A percentile compares a stretch with the other conserved stretches of the same genome.
Conservation (phyloP, 2,888 invertebrate species). For the Drosophila quinaria region DNA sequence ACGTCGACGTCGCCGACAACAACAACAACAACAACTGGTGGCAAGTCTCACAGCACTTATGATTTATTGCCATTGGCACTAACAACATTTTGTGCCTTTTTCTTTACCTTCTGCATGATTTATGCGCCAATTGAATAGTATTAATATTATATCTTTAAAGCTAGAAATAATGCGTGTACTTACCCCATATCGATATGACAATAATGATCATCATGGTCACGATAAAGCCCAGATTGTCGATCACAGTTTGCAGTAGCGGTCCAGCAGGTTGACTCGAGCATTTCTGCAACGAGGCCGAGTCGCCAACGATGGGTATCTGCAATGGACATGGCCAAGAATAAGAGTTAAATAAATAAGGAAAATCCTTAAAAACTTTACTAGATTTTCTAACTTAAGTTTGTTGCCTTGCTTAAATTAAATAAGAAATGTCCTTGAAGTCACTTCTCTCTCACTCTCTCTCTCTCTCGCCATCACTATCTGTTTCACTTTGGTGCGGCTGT, state of each 20-base stretch:
- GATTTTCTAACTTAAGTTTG: constrained; percentile 19
- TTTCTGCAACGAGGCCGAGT: constrained; percentile 70
- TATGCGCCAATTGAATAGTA: constrained; percentile 47
- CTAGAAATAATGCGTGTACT: constrained; percentile 48
- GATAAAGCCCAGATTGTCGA: constrained; percentile 83
- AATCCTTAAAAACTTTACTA: constrained; percentile 15
- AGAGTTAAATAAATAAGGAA: constrained; percentile 13
- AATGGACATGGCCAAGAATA: constrained; percentile 41
- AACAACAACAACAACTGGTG: constrained; percentile 11
- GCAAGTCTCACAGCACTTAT: constrained; percentile 36
- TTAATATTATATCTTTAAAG: constrained; percentile 25
- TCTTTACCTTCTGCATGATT: constrained; percentile 43
- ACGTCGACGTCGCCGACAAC: neutral
- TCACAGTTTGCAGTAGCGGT: constrained; percentile 72
- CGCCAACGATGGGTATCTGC: constrained; percentile 82
- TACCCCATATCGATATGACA: constrained; percentile 82
- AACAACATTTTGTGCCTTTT: constrained; percentile 25
- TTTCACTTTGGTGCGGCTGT: neutral
- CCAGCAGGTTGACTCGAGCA: constrained; percentile 76
- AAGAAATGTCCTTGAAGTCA: constrained; percentile 14
- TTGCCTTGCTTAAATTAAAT: constrained; percentile 8
- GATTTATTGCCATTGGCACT: constrained; percentile 57
- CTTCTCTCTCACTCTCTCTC: neutral
- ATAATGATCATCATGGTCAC: constrained; percentile 78
- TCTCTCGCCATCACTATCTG: neutral